Percentiles rank a stretch among this genome's conserved stretches.
Conservation (phyloP, 2,888 invertebrate genomes). For the Tricholauxania praeusta region DNA sequence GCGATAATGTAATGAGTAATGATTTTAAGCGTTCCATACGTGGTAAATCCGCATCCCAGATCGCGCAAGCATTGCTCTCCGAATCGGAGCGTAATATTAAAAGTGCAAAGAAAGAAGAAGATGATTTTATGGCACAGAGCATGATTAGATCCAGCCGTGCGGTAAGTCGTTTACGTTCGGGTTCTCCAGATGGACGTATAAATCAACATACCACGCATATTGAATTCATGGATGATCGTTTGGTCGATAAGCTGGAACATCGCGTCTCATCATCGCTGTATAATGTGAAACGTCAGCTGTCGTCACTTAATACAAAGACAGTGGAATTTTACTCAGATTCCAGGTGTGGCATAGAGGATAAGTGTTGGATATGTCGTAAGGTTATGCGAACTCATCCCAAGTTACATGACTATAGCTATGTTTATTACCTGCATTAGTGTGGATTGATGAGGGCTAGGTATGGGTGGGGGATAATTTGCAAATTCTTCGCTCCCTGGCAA, state of each 20-base stretch:
- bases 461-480: background rate
- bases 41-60: conserved; percentile 82
- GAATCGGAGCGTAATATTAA: conserved; percentile 70
- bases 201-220: conserved; percentile 61
- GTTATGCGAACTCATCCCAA: conserved; percentile 65
- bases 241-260: conserved; percentile 67
- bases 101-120: conserved; percentile 59
- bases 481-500: background rate
- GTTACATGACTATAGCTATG: conserved; percentile 62
- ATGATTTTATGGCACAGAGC: conserved; percentile 60
- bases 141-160: conserved; percentile 62
- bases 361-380: conserved; percentile 66
- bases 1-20: conserved; percentile 69
- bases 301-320: conserved; percentile 64
- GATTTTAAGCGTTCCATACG: conserved; percentile 71
- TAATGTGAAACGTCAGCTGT: conserved; percentile 66
- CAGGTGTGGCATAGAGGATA: conserved; percentile 66
- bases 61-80: conserved; percentile 75
- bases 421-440: conserved; percentile 55
- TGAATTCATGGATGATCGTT: conserved; percentile 65
- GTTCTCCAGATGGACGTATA: conserved; percentile 52
- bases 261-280: conserved; percentile 65
- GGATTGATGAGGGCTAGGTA: conserved; percentile 7
- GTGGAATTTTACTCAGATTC: conserved; percentile 67
- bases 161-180: conserved; percentile 59